Evolutionary conservation across 2,113 vertebrate genomes (phyloP), one percentile per base, ranked within the genome.

Genomic region (Theropithecus gelada): DNA sequence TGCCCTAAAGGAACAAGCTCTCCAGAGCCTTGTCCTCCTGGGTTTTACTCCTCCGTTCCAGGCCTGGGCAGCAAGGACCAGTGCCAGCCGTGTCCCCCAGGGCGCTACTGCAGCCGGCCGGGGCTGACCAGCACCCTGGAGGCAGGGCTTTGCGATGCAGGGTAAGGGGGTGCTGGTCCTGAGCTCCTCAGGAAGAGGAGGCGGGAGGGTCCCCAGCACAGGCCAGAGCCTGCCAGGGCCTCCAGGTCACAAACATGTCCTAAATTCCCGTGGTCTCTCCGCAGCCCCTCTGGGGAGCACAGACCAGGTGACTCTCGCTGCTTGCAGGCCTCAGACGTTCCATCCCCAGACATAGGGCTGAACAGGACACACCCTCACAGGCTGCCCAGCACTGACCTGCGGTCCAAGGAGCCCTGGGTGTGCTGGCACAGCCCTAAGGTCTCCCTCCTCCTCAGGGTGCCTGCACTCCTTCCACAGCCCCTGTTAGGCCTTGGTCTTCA

Each of bases 1-100:
- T 99, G 99, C 85, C 99, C 99, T 11, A 52, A 93, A 43, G 99
- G 99, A 50, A 98, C 98, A 0, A 93, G 97, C 2, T 98, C 98
- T 45, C 99, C 99, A 0, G 43, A 99, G 22, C 99, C 99, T 1
- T 99, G 99, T 90, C 99, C 99, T 35, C 90, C 98, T 0, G 99
- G 99, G 7, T 99, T 99, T 96, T 98, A 99, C 43, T 99, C 99
- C 38, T 52, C 98, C 4, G 96, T 96, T 9, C 22, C 78, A 79
- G 99, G 99, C 14, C 98, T 99, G 92, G 98, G 97, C 83, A 93
- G 96, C 32, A 40, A 98, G 79, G 96, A 98, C 0, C 99, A 99
- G 95, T 99, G 99, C 84, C 99, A 98, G 50, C 98, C 97, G 0
- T 99, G 99, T 90, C 99, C 99, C 0, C 93, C 99, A 0, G 99